phyloP scores from a whole-genome alignment of 2,113 vertebrate genomes.

The Passer montanus region DNA sequence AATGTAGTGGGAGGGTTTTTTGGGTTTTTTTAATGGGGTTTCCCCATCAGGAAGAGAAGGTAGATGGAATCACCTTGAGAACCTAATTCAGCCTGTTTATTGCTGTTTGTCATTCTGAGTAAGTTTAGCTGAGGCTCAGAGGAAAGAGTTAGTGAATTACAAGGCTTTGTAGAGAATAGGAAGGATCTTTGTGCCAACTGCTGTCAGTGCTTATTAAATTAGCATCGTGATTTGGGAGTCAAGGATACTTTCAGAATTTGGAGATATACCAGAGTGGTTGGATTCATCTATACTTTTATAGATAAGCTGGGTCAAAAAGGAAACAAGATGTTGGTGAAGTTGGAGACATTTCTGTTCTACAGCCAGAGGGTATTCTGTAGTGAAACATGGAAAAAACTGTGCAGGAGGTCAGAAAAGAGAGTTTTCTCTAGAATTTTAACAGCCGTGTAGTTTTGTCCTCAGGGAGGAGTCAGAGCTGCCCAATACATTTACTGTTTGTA shows the following conservation, averaged over 20 bases:
- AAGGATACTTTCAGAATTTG: conserved; percentile 4
- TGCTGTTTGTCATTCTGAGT: not conserved
- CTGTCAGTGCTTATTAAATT: not conserved
- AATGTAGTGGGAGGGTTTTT: not conserved
- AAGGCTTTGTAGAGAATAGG: not conserved
- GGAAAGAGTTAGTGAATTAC: not conserved
- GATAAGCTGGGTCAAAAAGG: not conserved
- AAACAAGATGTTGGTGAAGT: not conserved
- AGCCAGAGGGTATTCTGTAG: not conserved
- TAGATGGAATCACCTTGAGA: conserved; percentile 10
- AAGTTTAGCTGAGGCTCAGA: not conserved
- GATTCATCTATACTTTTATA: not conserved
- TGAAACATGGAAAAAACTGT: not conserved
- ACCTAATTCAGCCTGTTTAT: not conserved
- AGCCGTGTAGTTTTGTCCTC: not conserved
- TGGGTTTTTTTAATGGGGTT: not conserved
- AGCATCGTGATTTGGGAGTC: not conserved
- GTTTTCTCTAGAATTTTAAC: not conserved
- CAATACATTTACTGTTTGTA: not conserved
- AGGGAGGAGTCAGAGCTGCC: not conserved
- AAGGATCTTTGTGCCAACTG: not conserved
- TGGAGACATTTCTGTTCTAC: not conserved
- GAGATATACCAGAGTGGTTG: not conserved
- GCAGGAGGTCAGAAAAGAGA: not conserved
- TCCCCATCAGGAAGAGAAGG: not conserved